phyloP scores from a whole-genome alignment of 2,113 vertebrate genomes.

The Scatophagus argus region DNA sequence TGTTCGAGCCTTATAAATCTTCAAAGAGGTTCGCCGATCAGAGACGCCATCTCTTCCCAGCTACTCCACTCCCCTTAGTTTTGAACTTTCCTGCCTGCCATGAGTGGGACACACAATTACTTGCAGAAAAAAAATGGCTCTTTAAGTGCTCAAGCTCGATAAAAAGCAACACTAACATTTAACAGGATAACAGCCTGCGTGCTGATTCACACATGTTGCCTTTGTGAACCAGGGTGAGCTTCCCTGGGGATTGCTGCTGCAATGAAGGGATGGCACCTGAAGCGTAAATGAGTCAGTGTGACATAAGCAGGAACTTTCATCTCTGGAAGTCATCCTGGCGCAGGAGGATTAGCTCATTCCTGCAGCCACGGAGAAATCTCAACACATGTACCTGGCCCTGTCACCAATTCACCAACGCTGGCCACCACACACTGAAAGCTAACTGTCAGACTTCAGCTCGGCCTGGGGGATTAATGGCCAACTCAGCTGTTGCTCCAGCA shows the following conservation, averaged over 20 bases:
- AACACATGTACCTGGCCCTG: slow-evolving; percentile 61
- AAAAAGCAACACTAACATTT: slow-evolving; percentile 50
- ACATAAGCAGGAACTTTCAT: slow-evolving; percentile 78
- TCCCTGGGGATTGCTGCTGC: slow-evolving; percentile 77
- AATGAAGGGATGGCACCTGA: slow-evolving; percentile 78
- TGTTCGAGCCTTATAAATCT: slow-evolving; percentile 91
- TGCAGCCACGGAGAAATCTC: slow-evolving; percentile 48
- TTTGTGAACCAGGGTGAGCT: slow-evolving; percentile 61
- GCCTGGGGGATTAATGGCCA: slow-evolving; percentile 70
- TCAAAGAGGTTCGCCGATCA: slow-evolving; percentile 87
- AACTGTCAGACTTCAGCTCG: slow-evolving; percentile 67
- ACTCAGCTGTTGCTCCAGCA: slow-evolving; percentile 79
- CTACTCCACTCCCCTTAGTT: slow-evolving; percentile 79
- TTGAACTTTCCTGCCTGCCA: slow-evolving; percentile 62
- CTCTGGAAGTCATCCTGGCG: slow-evolving; percentile 65
- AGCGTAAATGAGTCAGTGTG: slow-evolving; percentile 81
- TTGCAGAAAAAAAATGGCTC: slow-evolving; percentile 18
- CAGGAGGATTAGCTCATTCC: slow-evolving; percentile 67
- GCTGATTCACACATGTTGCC: slow-evolving; percentile 61
- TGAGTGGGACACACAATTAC: slow-evolving; percentile 36
- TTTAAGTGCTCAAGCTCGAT: slow-evolving; percentile 2
- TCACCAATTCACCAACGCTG: slow-evolving; percentile 63
- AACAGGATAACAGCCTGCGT: slow-evolving; percentile 56
- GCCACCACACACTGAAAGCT: slow-evolving; percentile 42
- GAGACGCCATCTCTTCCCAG: slow-evolving; percentile 75